Conservation (phyloP, 2,888 invertebrate genomes). For the Drosophila austrosaltans region DNA sequence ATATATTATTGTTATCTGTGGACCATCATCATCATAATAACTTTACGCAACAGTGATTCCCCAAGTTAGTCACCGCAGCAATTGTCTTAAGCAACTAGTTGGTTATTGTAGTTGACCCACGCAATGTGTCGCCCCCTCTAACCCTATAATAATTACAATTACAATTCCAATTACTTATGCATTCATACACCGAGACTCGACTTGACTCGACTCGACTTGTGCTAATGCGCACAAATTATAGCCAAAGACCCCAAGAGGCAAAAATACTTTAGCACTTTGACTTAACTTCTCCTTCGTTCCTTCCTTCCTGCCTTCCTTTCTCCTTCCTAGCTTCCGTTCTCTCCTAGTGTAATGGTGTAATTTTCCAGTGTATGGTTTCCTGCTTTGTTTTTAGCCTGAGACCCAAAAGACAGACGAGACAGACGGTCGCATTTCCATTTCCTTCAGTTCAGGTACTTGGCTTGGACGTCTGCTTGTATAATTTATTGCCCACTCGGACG, state of each 20-base stretch:
- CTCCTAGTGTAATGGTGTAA: constrained; percentile 52
- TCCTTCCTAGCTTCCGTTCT: neutral
- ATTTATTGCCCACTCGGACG: constrained; percentile 70
- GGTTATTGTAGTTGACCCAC: constrained; percentile 62
- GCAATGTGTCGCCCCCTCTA: constrained; percentile 55
- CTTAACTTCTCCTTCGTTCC: constrained; percentile 16
- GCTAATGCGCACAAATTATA: constrained; percentile 76
- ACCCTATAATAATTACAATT: constrained; percentile 58
- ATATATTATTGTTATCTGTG: constrained; percentile 46
- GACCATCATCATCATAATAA: constrained; percentile 52
- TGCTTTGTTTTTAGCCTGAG: constrained; percentile 70
- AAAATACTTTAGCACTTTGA: constrained; percentile 36
- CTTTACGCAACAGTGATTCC: constrained; percentile 69
- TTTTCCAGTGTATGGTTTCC: constrained; percentile 77
- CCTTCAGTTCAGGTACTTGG: constrained; percentile 50
- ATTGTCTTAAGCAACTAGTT: constrained; percentile 53
- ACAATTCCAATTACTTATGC: constrained; percentile 61
- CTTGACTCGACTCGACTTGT: constrained; percentile 54
- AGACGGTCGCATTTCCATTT: constrained; percentile 70
- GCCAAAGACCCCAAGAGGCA: constrained; percentile 32
- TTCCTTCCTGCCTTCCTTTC: neutral
- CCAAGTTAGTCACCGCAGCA: constrained; percentile 52
- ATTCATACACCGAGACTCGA: constrained; percentile 37
- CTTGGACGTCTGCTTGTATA: constrained; percentile 63
- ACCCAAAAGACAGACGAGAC: constrained; percentile 34